Evolutionary conservation across 30 jellyfish, hydroid and myxozoan genomes (phyloP).

Genomic region (Aurelia aurita): DNA sequence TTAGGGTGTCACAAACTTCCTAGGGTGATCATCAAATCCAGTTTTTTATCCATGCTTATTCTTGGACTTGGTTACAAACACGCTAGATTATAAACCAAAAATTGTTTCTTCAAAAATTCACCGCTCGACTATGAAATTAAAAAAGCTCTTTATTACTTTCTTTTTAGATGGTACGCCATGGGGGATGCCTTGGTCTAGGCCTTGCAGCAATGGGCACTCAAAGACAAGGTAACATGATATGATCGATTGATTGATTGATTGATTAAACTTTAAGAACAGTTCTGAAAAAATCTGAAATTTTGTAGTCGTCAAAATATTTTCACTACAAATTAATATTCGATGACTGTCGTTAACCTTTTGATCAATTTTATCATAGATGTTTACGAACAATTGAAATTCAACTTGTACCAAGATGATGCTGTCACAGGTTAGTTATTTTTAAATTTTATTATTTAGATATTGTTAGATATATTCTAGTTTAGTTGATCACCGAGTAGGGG

Average conservation of each 20-base stretch:
- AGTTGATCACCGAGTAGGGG: too few species aligned
- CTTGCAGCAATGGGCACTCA: conserved; percentile 99
- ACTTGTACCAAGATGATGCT: conserved; percentile 96
- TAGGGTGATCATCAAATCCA: too few species aligned
- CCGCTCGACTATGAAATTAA: too few species aligned
- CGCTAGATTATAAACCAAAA: too few species aligned
- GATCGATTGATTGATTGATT: neutral
- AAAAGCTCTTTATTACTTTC: neutral
- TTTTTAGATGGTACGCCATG: conserved; percentile 99
- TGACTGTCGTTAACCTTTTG: too few species aligned
- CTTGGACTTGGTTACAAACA: too few species aligned
- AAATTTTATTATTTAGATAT: too few species aligned
- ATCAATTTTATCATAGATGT: conserved; percentile 60
- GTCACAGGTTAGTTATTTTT: conserved; percentile 80
- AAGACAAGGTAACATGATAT: conserved; percentile 84
- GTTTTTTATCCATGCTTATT: too few species aligned
- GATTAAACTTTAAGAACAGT: too few species aligned
- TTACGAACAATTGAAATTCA: conserved; percentile 89
- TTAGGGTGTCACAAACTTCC: too few species aligned
- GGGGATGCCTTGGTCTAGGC: conserved; percentile 98
- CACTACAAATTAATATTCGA: neutral
- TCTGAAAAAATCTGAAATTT: neutral
- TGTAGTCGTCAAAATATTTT: neutral
- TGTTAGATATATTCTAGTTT: too few species aligned
- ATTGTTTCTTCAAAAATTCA: too few species aligned